Conservation (phyloP, 2,113 vertebrate genomes). For the Pseudorasbora parva region DNA sequence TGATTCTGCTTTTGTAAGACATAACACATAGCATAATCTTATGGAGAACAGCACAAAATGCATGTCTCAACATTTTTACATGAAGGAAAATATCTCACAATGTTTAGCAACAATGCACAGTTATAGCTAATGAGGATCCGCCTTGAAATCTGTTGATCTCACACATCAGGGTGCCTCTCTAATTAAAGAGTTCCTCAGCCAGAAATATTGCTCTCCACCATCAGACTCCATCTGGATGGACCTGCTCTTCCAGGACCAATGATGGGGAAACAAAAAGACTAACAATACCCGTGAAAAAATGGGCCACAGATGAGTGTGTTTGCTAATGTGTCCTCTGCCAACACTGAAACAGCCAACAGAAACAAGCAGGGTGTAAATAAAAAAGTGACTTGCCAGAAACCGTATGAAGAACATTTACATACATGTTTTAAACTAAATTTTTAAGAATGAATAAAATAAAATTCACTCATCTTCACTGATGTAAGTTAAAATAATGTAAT, state of each 20-base stretch:
- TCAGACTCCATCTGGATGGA: conserved; percentile 35
- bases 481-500: not conserved
- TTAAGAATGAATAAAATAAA: not conserved
- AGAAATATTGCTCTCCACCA: conserved; percentile 14
- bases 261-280: conserved; percentile 14
- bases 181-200: conserved; percentile 34
- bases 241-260: conserved; percentile 2
- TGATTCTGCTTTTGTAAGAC: not conserved
- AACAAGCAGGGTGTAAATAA: conserved; percentile 31
- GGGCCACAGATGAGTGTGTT: conserved; percentile 15
- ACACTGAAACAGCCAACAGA: conserved; percentile 22
- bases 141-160: conserved; percentile 42
- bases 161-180: conserved; percentile 6
- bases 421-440: not conserved
- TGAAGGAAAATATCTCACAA: conserved; percentile 1
- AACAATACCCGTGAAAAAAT: conserved; percentile 24
- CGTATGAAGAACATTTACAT: not conserved
- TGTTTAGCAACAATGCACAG: not conserved
- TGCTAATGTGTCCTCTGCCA: conserved; percentile 22
- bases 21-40: not conserved
- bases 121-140: conserved; percentile 17
- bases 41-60: not conserved
- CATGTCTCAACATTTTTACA: conserved; percentile 29
- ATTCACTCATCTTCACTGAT: not conserved
- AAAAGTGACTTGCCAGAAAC: conserved; percentile 1